Conservation (phyloP, 2,888 invertebrate species). For the Platypus cylindrus region DNA sequence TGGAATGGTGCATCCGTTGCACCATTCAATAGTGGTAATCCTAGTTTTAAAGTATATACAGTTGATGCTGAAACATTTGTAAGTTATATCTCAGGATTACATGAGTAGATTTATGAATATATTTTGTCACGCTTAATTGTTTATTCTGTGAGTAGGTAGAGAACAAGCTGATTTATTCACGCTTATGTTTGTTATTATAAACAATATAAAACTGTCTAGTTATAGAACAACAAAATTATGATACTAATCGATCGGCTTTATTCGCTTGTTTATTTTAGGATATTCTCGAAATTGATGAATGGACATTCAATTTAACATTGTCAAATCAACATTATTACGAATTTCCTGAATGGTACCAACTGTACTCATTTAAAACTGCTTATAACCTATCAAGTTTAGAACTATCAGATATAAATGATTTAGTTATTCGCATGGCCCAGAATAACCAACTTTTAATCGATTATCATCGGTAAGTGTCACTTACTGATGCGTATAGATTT, state of each 20-base stretch:
- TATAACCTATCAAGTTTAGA: conserved; percentile 50
- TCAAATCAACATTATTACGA: conserved; percentile 47
- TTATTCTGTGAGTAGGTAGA: too few relatives aligned
- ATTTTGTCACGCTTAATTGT: too few relatives aligned
- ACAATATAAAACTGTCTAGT: too few relatives aligned
- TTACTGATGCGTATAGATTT: too few relatives aligned
- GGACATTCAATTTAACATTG: conserved; percentile 61
- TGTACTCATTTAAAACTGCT: conserved; percentile 58
- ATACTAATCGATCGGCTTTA: too few relatives aligned
- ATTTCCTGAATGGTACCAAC: conserved; percentile 57
- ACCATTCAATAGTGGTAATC: conserved; percentile 50
- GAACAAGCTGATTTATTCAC: too few relatives aligned
- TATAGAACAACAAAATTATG: too few relatives aligned
- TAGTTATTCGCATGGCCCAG: conserved; percentile 47
- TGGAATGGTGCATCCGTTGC: conserved; percentile 79
- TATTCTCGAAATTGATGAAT: conserved; percentile 54
- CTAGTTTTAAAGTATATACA: conserved; percentile 36
- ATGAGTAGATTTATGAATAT: not conserved
- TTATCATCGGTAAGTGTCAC: conserved; percentile 31
- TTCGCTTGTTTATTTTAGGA: conserved; percentile 39
- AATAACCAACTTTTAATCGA: conserved; percentile 37
- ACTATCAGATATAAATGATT: conserved; percentile 46
- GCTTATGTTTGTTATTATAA: too few relatives aligned
- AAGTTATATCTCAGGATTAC: conserved; percentile 7
- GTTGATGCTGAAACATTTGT: conserved; percentile 23